Evolutionary conservation across 1,140 invertebrate genomes (phyloP).

Genomic region (Probaryconus sp.): DNA sequence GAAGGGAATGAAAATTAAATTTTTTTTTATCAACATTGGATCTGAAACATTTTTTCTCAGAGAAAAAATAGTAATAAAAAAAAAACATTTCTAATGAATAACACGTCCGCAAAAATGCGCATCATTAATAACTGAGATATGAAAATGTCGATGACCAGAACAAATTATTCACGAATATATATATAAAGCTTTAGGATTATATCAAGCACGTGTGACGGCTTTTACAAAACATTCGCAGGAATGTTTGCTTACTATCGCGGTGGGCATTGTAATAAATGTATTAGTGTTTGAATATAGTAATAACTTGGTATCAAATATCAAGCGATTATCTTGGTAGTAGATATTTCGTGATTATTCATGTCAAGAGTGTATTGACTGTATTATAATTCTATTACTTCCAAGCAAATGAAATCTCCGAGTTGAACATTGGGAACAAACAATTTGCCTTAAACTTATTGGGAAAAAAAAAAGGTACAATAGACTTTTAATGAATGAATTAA

Average conservation of each 20-base stretch:
- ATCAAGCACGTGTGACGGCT: slow-evolving; percentile 12
- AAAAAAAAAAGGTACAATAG: too few species aligned
- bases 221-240: slow-evolving; percentile 36
- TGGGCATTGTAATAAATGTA: slow-evolving; percentile 32
- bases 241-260: slow-evolving; percentile 27
- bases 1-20: too few species aligned
- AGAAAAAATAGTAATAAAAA: too few species aligned
- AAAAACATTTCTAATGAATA: too few species aligned
- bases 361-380: slow-evolving; percentile 46
- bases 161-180: too few species aligned
- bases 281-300: slow-evolving; percentile 28
- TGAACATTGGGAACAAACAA: not conserved
- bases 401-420: slow-evolving; percentile 22
- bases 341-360: slow-evolving; percentile 49
- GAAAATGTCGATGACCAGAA: too few species aligned
- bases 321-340: slow-evolving; percentile 44
- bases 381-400: slow-evolving; percentile 48
- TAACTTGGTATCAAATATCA: slow-evolving; percentile 47
- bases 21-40: too few species aligned
- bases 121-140: too few species aligned
- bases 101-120: too few species aligned
- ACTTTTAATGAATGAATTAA: too few species aligned
- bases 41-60: too few species aligned
- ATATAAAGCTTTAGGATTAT: slow-evolving; percentile 4
- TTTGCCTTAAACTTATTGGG: not conserved